Base-by-base conservation (phyloP, 1,140 invertebrate genomes). In the Heterodera carotae region DNA sequence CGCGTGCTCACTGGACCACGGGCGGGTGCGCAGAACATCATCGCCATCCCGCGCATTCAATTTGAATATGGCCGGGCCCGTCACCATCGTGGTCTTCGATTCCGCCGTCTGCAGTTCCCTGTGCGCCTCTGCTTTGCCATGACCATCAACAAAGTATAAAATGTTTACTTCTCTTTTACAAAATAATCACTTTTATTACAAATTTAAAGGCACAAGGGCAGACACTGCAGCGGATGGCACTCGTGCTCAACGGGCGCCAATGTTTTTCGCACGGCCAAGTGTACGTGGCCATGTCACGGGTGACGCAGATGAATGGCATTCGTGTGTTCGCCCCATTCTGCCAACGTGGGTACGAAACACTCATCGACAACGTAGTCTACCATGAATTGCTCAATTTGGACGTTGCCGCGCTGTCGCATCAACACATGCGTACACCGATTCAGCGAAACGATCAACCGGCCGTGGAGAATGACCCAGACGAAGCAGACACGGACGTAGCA, bases 161-260 rank as follows among this genome's bases (percentile, higher is more conserved):
- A 10, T 5, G 48, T 53, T 53, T n/a, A n/a, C n/a, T n/a, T n/a
- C n/a, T 22, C 22, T 53, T 12, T 18, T 5, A 43, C 1, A 18
- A 18, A 18, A 53, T 18, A 53, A 53, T 0, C 4, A 22, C 22
- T 22, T 53, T n/a, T 1, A n/a, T n/a, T n/a, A n/a, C n/a, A n/a
- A n/a, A n/a, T n/a, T n/a, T n/a, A n/a, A n/a, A 67, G 85, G 80
- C 89, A 10, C 90, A 91, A 85, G 90, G 90, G 18, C 89, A 91
- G 83, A 80, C 88, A 5, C 69, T 88, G 4, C 56, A 62, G 1
- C 60, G 62, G 80, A 64, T 82, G 85, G 70, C 82, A 80, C 75
- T 90, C 73, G 78, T 88, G 82, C 59, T 90, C 31, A 12, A n/a
- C 22, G 82, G 85, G 83, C 82, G 80, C 48, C 73, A 81, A 74